Base-by-base conservation (phyloP, 2,113 vertebrate species). In the Istiophorus platypterus region DNA sequence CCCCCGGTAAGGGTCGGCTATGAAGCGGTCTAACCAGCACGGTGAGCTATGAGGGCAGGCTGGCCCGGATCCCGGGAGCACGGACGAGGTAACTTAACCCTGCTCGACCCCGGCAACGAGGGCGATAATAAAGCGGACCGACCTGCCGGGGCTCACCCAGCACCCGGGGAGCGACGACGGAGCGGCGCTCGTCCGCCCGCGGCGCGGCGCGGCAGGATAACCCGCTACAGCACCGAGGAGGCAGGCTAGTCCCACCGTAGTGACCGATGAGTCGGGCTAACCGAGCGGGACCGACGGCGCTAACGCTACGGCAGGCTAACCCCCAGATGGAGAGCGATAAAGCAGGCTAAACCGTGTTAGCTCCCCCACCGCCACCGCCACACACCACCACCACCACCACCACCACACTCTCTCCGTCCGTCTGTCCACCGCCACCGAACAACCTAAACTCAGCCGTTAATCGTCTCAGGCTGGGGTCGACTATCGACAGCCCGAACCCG, bases 321-420 rank as follows among this genome's bases (percentile, higher is more conserved):
- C 82, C 82, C 85, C 52, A 13, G 62, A 81, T 22, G 57, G 27
- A 85, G 57, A 76, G 82, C 79, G 71, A 78, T 5, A 82, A 51
- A 20, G 75, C 72, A 42, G 88, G 81, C 88, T 80, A 87, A 72
- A 68, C 69, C 62, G 11, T 72, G 79, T 51, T 91, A 92, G 87
- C 88, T 80, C 79, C 73, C 31, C 12, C 54, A 31, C 41, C 74
- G 8, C 51, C 13, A 31, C 29, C n/a, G n/a, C n/a, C n/a, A n/a
- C n/a, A n/a, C n/a, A n/a, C n/a, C n/a, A n/a, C n/a, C n/a, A n/a
- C n/a, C n/a, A n/a, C n/a, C n/a, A n/a, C n/a, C n/a, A n/a, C n/a
- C n/a, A n/a, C n/a, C n/a, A n/a, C n/a, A n/a, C n/a, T n/a, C n/a
- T n/a, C n/a, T n/a, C n/a, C n/a, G n/a, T 37, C 5, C 7, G 34